phyloP scores from a whole-genome alignment of 2,113 vertebrate genomes.

The Ctenomys sociabilis region DNA sequence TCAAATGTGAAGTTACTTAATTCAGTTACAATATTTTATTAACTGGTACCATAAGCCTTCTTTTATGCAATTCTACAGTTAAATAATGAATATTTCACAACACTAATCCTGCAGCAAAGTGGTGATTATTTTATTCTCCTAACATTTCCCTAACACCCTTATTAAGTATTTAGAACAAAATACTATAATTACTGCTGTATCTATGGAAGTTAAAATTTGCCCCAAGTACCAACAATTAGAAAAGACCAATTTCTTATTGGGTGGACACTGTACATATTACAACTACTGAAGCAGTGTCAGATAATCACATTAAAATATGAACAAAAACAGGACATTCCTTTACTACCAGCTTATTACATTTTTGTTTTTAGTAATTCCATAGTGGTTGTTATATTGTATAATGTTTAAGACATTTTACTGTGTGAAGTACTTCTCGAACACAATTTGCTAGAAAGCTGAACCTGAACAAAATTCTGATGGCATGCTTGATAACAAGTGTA shows the following conservation, averaged over 20 bases:
- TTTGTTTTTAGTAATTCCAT: too few species aligned
- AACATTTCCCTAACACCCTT: conserved; percentile 17
- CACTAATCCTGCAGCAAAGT: conserved; percentile 38
- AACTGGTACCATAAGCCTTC: not conserved
- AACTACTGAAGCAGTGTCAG: conserved; percentile 62
- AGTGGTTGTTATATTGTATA: too few species aligned
- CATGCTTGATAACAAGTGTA: conserved; percentile 77
- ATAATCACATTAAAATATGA: conserved; percentile 70
- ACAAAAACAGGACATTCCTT: conserved; percentile 77
- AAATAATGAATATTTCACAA: conserved; percentile 53
- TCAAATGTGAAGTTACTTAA: conserved; percentile 62
- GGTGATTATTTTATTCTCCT: conserved; percentile 44
- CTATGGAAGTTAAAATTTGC: conserved; percentile 41
- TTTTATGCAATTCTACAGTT: conserved; percentile 52
- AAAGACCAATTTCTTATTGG: conserved; percentile 60
- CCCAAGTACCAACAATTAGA: conserved; percentile 47
- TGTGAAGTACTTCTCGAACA: conserved; percentile 74
- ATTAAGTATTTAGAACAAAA: conserved; percentile 51
- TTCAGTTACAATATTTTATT: conserved; percentile 47
- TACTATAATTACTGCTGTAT: conserved; percentile 46
- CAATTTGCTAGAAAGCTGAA: conserved; percentile 64
- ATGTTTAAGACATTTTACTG: conserved; percentile 48
- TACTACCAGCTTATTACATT: conserved; percentile 69
- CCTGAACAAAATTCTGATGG: conserved; percentile 77
- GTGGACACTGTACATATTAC: conserved; percentile 43